Percentiles rank a stretch among this genome's conserved stretches.
phyloP scores from a whole-genome alignment of 2,797 vertebrate genomes.

The Sebastes aleutianus region DNA sequence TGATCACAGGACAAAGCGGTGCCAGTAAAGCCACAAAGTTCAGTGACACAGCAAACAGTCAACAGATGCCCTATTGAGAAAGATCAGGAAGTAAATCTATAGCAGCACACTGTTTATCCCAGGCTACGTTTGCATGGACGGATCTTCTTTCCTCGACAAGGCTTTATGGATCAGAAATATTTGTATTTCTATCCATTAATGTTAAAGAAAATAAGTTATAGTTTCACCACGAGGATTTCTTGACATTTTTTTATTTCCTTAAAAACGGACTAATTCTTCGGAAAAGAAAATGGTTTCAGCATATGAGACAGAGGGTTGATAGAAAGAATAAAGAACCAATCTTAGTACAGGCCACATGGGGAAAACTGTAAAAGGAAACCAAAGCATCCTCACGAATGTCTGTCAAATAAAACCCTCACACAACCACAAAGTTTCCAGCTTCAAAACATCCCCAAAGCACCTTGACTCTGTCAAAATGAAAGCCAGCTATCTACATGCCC shows the following conservation, averaged over 20 bases:
- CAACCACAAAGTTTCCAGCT: not conserved
- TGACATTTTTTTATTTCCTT: not conserved
- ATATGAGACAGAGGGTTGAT: not conserved
- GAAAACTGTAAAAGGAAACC: not conserved
- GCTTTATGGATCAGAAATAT: slow-evolving; percentile 10
- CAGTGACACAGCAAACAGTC: not conserved
- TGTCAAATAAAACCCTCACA: slow-evolving; percentile 17
- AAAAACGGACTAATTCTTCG: not conserved
- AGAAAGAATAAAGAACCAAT: not conserved
- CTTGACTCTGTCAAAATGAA: not conserved
- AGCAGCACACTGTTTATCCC: not conserved
- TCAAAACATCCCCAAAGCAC: not conserved
- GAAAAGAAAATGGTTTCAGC: slow-evolving; percentile 14
- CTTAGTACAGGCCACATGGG: not conserved
- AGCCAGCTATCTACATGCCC: not conserved
- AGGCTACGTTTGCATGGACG: not conserved
- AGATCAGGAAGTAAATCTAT: not conserved
- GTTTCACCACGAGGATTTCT: not conserved
- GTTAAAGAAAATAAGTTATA: not conserved
- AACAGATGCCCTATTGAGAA: not conserved
- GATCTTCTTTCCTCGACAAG: not conserved
- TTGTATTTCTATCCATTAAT: not conserved
- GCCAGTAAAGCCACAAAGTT: not conserved
- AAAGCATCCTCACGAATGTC: not conserved
- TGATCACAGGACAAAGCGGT: slow-evolving; percentile 4